These are phyloP conservation scores for Hyperoodon ampullatus DNA, from an alignment of 2,113 vertebrate species.

Conservation along the genomic window DNA sequence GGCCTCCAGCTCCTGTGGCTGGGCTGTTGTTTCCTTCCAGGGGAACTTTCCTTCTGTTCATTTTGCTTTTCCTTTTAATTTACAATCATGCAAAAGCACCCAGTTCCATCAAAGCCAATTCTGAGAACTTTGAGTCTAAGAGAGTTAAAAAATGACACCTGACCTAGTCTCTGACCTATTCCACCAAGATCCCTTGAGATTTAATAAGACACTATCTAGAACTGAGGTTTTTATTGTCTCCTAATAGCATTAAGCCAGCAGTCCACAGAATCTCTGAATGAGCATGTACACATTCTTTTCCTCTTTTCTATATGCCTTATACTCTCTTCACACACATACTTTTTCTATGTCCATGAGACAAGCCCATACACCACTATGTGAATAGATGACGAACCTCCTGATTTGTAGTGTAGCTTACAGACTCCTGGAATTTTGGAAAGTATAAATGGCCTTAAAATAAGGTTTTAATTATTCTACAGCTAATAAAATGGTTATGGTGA, in stretches of 20 bases:
- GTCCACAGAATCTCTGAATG: background rate
- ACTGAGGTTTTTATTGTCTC: background rate
- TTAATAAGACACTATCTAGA: background rate
- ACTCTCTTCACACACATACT: background rate
- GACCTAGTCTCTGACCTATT: background rate
- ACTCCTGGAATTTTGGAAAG: background rate
- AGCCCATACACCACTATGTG: background rate
- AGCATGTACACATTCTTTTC: fast-evolving
- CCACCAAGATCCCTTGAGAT: slow-evolving; percentile 24
- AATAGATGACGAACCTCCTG: background rate
- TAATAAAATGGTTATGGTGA: background rate
- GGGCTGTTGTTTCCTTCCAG: background rate
- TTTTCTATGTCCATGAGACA: background rate
- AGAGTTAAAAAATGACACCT: background rate
- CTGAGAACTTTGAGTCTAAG: slow-evolving; percentile 14
- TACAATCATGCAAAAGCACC: background rate
- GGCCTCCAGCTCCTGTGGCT: background rate
- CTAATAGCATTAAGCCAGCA: background rate
- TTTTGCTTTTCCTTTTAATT: slow-evolving; percentile 29
- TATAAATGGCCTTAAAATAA: background rate
- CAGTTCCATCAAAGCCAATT: slow-evolving; percentile 40
- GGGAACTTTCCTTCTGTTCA: background rate
- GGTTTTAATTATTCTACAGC: background rate
- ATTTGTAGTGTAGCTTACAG: background rate
- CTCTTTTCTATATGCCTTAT: background rate